Evolutionary conservation across 2,797 vertebrate genomes (phyloP).

Genomic region (Taeniopygia guttata): DNA sequence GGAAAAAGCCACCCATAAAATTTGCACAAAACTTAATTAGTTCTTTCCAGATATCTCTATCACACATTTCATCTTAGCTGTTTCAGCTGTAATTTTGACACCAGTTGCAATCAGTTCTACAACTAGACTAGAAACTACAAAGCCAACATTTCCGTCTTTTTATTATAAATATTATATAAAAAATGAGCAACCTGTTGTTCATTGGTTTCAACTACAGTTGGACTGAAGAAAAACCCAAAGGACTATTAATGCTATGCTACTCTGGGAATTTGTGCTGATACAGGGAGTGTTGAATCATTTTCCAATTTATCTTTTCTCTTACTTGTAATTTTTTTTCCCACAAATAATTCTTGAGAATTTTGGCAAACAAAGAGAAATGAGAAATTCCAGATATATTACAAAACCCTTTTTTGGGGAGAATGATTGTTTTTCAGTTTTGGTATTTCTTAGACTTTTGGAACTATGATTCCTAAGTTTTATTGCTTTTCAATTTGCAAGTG

Average conservation of each 20-base stretch:
- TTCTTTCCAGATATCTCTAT: background rate
- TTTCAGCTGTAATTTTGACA: background rate
- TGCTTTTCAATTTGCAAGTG: background rate
- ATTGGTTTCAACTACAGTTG: background rate
- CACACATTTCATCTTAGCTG: background rate
- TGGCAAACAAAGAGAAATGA: background rate
- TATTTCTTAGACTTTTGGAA: background rate
- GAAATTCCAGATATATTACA: background rate
- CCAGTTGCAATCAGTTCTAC: background rate
- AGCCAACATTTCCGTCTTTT: background rate
- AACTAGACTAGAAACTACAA: background rate
- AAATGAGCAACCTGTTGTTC: rapidly evolving
- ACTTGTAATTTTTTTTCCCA: background rate
- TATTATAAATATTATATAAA: background rate
- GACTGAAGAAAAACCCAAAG: background rate
- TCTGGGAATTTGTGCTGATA: background rate
- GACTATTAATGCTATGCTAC: background rate
- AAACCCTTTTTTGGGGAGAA: rapidly evolving
- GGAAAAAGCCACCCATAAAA: background rate
- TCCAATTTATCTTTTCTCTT: background rate
- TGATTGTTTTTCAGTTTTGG: background rate
- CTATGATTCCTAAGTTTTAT: background rate
- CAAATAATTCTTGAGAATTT: background rate
- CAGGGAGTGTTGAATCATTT: background rate
- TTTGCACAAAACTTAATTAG: background rate